A percentile compares a stretch with the other conserved stretches of the same genome.
These are phyloP conservation scores for Criorhina ranunculi DNA, from an alignment of 2,888 invertebrate genomes.

Conservation along the genomic window DNA sequence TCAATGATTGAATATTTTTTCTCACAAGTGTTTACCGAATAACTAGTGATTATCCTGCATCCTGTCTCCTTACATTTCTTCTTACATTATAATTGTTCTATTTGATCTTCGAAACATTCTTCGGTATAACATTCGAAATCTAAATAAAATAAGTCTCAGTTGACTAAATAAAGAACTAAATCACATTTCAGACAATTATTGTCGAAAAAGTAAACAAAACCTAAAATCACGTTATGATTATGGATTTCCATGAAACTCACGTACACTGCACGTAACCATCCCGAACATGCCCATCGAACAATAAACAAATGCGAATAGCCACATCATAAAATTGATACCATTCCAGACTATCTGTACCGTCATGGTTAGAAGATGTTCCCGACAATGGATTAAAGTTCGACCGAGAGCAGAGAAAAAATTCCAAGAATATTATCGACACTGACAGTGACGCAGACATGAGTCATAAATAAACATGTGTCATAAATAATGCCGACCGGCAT, in stretches of 20 bases:
- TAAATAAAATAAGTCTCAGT: conserved; percentile 6
- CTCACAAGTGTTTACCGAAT: no score
- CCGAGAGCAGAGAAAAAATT: background rate
- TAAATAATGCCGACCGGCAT: conserved; percentile 36
- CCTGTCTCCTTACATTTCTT: no score
- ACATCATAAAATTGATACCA: conserved; percentile 17
- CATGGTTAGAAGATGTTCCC: conserved; percentile 16
- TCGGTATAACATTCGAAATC: background rate
- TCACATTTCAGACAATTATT: background rate
- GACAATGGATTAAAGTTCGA: conserved; percentile 17
- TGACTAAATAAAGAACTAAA: conserved; percentile 1
- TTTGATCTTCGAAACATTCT: no score
- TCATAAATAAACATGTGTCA: conserved; percentile 49
- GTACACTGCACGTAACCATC: background rate
- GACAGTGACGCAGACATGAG: conserved; percentile 49
- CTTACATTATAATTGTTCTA: no score
- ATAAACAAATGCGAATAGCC: conserved; percentile 1
- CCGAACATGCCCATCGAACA: background rate
- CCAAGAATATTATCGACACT: conserved; percentile 1
- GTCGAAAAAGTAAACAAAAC: background rate
- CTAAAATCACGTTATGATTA: conserved; percentile 4
- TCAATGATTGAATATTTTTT: no score
- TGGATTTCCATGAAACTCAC: conserved; percentile 12
- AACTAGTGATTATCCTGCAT: no score
- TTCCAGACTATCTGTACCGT: background rate